These are phyloP conservation scores for Pogonophryne albipinna DNA, from an alignment of 2,797 vertebrate genomes.

Conservation along the genomic window DNA sequence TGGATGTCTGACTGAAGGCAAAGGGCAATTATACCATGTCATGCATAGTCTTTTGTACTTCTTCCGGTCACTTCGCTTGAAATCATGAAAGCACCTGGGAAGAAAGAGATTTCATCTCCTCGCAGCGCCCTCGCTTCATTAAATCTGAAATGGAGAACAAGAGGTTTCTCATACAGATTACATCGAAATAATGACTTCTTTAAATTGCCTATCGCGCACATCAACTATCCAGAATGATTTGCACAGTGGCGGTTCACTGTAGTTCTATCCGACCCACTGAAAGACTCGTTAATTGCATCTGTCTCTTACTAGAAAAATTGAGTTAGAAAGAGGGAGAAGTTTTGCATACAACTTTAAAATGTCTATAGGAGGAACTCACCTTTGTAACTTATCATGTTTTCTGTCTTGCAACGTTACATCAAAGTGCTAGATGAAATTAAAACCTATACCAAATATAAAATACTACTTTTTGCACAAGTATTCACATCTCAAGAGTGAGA, in stretches of 20 bases:
- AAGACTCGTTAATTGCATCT: conserved; percentile 42
- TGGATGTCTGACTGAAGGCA: conserved; percentile 43
- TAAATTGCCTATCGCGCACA: conserved; percentile 65
- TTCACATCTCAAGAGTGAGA: neutral
- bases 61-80: conserved; percentile 52
- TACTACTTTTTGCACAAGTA: neutral
- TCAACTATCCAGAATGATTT: conserved; percentile 40
- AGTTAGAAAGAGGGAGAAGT: neutral
- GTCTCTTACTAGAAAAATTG: neutral
- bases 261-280: conserved; percentile 47
- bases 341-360: neutral
- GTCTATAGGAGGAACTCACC: neutral
- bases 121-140: conserved; percentile 47
- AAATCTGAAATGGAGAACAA: conserved; percentile 57
- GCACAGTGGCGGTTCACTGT: conserved; percentile 48
- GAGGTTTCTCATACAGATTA: conserved; percentile 50
- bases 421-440: neutral
- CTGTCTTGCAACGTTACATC: neutral
- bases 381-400: neutral
- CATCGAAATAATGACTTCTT: conserved; percentile 64
- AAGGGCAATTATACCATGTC: conserved; percentile 41
- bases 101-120: conserved; percentile 47
- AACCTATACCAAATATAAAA: neutral
- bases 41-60: conserved; percentile 37
- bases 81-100: conserved; percentile 61